Evolutionary conservation across 1,140 invertebrate species (phyloP), one percentile per base, ranked within the genome.

Genomic region (Ruditapes philippinarum): DNA sequence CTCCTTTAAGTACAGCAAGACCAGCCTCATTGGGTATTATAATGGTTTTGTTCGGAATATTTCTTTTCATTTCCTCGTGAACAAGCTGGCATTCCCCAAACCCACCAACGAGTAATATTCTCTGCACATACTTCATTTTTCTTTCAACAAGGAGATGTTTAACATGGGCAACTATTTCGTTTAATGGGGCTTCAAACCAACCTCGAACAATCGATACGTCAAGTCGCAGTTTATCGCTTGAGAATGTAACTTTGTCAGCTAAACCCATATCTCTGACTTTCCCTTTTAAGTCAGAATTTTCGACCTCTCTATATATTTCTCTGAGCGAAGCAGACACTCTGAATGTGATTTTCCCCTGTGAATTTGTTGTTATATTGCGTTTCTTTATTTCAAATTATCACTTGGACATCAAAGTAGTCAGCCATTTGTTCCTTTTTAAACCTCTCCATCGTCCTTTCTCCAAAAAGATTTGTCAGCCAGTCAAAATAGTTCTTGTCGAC

Each of bases 1-100:
- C 81, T 9, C 81, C 81, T 84, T 84, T 84, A 19, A 84, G n/a
- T 3, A 84, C 65, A 14, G 42, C 81, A 14, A 84, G 65, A 12
- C 81, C 65, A 0, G 60, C 65, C 9, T 84, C 81, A 12, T 84
- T 33, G 5, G 81, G 62, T 4, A 84, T 28, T 12, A 73, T 49
- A 14, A 84, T 19, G 11, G 9, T 49, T 40, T 70, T 70, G 12
- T 70, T 33, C 49, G 12, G 12, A 0, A 84, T 5, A 5, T 73
- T 12, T 17, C 19, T 28, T 5, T n/a, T 31, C 17, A 84, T 14
- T 11, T 25, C 11, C 25, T 84, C 42, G 28, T 84, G 81, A n/a
- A 84, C 40, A 0, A 84, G 25, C 65, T 73, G 12, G 22, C 38
- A 51, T 70, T 84, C 81, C 14, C 38, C 2, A 25, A 49, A 84